Base-by-base conservation (phyloP, 2,797 vertebrate species). In the Microctenopoma stevenorrisi region DNA sequence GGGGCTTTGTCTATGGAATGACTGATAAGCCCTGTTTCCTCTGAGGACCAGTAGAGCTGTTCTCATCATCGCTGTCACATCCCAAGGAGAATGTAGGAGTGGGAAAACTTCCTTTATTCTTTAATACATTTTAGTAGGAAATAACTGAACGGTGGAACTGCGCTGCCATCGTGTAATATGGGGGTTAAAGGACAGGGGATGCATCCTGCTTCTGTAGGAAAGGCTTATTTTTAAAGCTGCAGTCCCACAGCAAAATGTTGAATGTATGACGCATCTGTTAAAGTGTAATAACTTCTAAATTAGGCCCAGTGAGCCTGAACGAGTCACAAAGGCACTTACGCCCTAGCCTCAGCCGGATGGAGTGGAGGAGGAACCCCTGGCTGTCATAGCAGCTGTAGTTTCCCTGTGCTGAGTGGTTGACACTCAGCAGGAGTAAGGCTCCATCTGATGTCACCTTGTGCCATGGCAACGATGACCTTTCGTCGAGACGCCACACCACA, bases 371-470 rank as follows among this genome's bases (percentile, higher is more conserved):
- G 53, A 75, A 58, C 46, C 93, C 91, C 2, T 25, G 81, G 77
- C 74, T 40, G 74, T 94, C 87, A 50, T 93, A 88, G 87, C 94
- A 95, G 90, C 93, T 94, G 92, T 95, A 95, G 89, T 92, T 84
- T 59, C 94, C 94, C 82, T 94, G 92, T 14, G 91, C 91, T 1
- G 90, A 83, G 56, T 44, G 90, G 65, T 84, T 74, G 26, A 78
- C 78, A 9, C 83, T 86, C 60, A 87, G 73, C 57, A 95, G 88
- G 15, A 90, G 75, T 61, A 95, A 85, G 0, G 75, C 60, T 30
- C 92, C 92, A 15, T 93, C 76, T 8, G 81, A 75, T 30, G 79
- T 81, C 60, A 92, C 77, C n/a, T 30, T 44, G 84, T 92, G 91
- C 87, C 81, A 74, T 9, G 87, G 84, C 38, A 85, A 78, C 58